Evolutionary conservation across 1,140 invertebrate genomes (phyloP).

Genomic region (Mya arenaria): DNA sequence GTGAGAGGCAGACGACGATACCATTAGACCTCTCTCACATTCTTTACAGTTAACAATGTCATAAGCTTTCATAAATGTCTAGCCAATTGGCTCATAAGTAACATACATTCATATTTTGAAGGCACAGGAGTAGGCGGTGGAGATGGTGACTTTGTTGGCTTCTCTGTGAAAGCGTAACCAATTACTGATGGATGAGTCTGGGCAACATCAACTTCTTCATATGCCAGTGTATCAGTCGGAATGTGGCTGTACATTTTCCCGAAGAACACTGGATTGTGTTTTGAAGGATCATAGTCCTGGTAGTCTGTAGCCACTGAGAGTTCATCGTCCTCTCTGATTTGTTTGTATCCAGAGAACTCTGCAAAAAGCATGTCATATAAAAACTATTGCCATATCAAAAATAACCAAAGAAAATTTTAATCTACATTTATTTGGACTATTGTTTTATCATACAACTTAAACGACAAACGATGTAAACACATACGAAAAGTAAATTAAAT

Average conservation of each 20-base stretch:
- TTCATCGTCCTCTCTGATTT: constrained; percentile 70
- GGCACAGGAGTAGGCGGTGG: constrained; percentile 71
- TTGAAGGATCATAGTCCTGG: constrained; percentile 77
- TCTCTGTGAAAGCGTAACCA: constrained; percentile 76
- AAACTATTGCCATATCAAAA: too few relatives aligned
- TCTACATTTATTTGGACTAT: too few relatives aligned
- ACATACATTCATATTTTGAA: constrained; percentile 74
- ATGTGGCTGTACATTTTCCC: constrained; percentile 75
- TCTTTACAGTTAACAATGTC: too few relatives aligned
- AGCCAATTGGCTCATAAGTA: too few relatives aligned
- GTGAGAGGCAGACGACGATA: too few relatives aligned
- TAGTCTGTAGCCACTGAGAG: constrained; percentile 73
- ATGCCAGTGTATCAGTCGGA: constrained; percentile 64
- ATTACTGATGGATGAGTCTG: constrained; percentile 77
- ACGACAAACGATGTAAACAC: too few relatives aligned
- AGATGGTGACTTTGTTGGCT: constrained; percentile 67
- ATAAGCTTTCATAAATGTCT: too few relatives aligned
- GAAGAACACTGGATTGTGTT: constrained; percentile 79
- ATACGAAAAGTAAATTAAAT: too few relatives aligned
- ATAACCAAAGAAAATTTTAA: too few relatives aligned
- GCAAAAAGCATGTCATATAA: constrained; percentile 40
- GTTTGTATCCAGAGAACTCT: constrained; percentile 66
- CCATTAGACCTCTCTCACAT: too few relatives aligned
- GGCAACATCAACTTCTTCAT: constrained; percentile 73
- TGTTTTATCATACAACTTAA: too few relatives aligned